phyloP scores from a whole-genome alignment of 2,113 vertebrate genomes.

The Pelobates fuscus region DNA sequence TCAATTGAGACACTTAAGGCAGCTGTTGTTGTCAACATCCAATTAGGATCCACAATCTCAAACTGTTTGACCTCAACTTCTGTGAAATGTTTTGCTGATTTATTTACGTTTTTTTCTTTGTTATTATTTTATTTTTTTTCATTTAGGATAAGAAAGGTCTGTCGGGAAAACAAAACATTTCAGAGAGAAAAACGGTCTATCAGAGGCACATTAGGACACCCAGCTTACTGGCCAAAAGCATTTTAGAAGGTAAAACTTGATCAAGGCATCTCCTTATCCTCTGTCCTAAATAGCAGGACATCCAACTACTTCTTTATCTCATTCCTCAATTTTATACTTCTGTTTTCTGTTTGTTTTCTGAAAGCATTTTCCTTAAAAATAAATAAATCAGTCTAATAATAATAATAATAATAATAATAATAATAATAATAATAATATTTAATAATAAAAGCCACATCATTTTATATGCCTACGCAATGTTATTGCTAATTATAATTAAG shows the following conservation, averaged over 20 bases:
- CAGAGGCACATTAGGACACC: conserved; percentile 90
- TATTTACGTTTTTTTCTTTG: conserved; percentile 10
- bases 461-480: too few relatives aligned
- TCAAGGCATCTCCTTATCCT: not conserved
- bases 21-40: conserved; percentile 2
- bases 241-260: conserved; percentile 85
- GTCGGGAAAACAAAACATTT: conserved; percentile 80
- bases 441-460: too few relatives aligned
- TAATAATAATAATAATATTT: too few relatives aligned
- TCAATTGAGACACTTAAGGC: not conserved
- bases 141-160: conserved; percentile 93
- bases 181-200: conserved; percentile 87
- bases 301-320: too few relatives aligned
- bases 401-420: too few relatives aligned
- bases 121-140: conserved; percentile 26
- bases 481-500: too few relatives aligned
- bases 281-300: too few relatives aligned
- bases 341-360: too few relatives aligned
- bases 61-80: not conserved
- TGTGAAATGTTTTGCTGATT: not conserved
- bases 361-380: too few relatives aligned
- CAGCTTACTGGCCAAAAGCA: conserved; percentile 95
- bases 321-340: too few relatives aligned
- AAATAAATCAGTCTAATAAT: too few relatives aligned
- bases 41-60: not conserved